Percentiles rank a stretch among this genome's conserved stretches.
Conservation (phyloP, 1,140 invertebrate species). For the Fopius arisanus region DNA sequence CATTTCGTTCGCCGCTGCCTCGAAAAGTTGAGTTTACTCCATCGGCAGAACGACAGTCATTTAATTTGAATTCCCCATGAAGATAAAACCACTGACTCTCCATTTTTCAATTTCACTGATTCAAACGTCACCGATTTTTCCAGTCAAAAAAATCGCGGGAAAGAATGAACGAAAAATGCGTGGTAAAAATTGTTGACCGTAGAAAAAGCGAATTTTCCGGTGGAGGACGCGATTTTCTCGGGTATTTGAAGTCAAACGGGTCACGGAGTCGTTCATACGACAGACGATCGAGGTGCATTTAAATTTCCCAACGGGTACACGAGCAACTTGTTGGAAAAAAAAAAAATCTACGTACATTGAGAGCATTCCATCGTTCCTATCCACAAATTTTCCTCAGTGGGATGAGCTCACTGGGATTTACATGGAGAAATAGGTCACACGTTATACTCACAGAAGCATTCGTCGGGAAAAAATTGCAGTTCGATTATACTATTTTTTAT, state of each 20-base stretch:
- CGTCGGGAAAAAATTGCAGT: constrained; percentile 1
- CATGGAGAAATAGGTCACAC: constrained; percentile 29
- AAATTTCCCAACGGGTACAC: constrained; percentile 30
- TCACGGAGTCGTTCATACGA: constrained; percentile 10
- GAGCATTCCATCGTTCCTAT: not conserved
- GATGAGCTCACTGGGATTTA: constrained; percentile 22
- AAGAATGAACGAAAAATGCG: not conserved
- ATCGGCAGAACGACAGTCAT: constrained; percentile 8
- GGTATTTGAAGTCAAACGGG: not conserved
- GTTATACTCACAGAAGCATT: constrained; percentile 1
- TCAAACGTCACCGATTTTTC: not conserved
- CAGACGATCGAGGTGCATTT: constrained; percentile 20
- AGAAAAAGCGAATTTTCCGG: no score
- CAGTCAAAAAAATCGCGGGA: no score
- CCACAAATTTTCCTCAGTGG: constrained; percentile 15
- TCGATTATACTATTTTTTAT: constrained; percentile 1
- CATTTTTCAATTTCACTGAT: not conserved
- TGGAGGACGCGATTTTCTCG: not conserved
- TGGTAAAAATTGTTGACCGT: no score
- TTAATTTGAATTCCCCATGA: constrained; percentile 18
- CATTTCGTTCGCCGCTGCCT: not conserved
- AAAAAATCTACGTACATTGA: not conserved
- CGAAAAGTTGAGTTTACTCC: not conserved
- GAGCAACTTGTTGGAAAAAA: not conserved
- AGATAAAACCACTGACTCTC: not conserved